Percentiles rank a stretch among this genome's conserved stretches.
phyloP scores from a whole-genome alignment of 2,797 vertebrate species.

The Typhlichthys subterraneus region DNA sequence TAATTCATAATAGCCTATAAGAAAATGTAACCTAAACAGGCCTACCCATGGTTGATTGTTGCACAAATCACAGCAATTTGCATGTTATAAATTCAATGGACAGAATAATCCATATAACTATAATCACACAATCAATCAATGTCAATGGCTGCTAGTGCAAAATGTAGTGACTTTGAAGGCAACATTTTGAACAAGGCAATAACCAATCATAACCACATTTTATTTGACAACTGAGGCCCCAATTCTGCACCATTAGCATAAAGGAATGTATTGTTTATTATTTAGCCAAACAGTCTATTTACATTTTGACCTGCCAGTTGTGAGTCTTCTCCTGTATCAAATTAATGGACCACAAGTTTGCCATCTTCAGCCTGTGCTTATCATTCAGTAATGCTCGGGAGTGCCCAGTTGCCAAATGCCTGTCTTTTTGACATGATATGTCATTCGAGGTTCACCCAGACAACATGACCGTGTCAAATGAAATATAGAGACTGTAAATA shows the following conservation, averaged over 20 bases:
- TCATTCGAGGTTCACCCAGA: conserved; percentile 20
- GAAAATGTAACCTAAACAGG: conserved; percentile 35
- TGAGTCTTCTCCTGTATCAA: conserved; percentile 14
- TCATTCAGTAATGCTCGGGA: conserved; percentile 23
- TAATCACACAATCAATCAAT: background rate
- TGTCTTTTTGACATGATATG: conserved; percentile 19
- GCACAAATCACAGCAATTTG: conserved; percentile 32
- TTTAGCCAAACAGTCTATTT: conserved; percentile 1
- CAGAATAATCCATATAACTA: background rate
- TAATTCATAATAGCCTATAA: conserved; percentile 47
- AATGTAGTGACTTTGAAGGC: conserved; percentile 3
- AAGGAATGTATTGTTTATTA: conserved; percentile 12
- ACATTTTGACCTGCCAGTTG: conserved; percentile 24
- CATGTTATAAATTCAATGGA: background rate
- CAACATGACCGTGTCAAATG: conserved; percentile 21
- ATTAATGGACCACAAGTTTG: conserved; percentile 31
- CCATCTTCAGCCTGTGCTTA: conserved; percentile 40
- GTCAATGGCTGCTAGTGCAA: background rate
- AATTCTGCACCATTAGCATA: conserved; percentile 23
- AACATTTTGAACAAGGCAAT: background rate
- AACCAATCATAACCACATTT: conserved; percentile 5
- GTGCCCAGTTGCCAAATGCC: conserved; percentile 28
- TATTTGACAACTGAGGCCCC: conserved; percentile 18
- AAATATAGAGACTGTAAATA: conserved; percentile 31
- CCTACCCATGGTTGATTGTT: conserved; percentile 8